Evolutionary conservation across 1,140 invertebrate genomes (phyloP).

Genomic region (Psilanteris sp.): DNA sequence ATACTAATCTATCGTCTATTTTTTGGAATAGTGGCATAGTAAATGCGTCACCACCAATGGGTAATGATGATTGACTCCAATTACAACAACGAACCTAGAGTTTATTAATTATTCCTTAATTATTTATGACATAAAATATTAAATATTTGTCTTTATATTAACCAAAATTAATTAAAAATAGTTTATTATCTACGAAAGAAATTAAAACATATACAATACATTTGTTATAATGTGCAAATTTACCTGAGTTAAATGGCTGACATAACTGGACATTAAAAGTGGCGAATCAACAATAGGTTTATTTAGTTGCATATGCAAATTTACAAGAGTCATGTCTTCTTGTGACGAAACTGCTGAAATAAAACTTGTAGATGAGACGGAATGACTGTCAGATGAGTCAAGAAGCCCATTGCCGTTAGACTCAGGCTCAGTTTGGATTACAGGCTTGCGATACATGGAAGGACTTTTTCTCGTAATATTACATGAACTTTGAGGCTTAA

Average conservation of each 20-base stretch:
- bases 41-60: constrained; percentile 85
- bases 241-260: constrained; percentile 94
- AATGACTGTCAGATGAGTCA: constrained; percentile 84
- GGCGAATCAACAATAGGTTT: constrained; percentile 96
- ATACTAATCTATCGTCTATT: constrained; percentile 87
- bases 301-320: constrained; percentile 96
- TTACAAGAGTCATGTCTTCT: constrained; percentile 94
- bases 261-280: constrained; percentile 95
- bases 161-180: too few relatives aligned
- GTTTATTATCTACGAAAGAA: too few relatives aligned
- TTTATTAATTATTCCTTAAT: too few relatives aligned
- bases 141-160: too few relatives aligned
- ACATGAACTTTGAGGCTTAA: constrained; percentile 63
- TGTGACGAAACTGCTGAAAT: constrained; percentile 96
- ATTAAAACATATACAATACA: too few relatives aligned
- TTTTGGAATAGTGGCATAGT: constrained; percentile 87
- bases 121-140: too few relatives aligned
- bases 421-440: constrained; percentile 57
- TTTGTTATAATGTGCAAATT: too few relatives aligned
- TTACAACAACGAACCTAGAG: constrained; percentile 83
- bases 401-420: constrained; percentile 69
- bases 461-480: constrained; percentile 64
- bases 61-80: constrained; percentile 86
- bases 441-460: constrained; percentile 61
- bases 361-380: constrained; percentile 91